Base-by-base conservation (phyloP, 2,888 invertebrate genomes). In the Leuctra nigra region DNA sequence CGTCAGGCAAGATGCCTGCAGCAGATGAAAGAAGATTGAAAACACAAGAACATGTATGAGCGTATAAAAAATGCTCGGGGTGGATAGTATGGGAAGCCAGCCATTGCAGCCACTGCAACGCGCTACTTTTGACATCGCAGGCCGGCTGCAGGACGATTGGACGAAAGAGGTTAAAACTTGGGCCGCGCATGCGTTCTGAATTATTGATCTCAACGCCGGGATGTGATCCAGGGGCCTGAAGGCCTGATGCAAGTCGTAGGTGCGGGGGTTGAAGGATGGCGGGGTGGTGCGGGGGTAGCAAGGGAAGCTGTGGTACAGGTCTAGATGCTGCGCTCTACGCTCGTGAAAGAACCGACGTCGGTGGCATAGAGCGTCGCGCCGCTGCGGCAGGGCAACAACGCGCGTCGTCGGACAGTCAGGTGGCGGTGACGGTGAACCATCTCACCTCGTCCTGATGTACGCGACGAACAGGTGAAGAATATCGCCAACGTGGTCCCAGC, bases 1-100 rank as follows among this genome's bases (percentile, higher is more conserved):
- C 18, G 24, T 22, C 13, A 33, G 22, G 53, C 38, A 38, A 46
- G 46, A 16, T 22, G 39, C 54, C 29, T 24, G 46, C 59, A 53
- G 55, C 55, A 57, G 53, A 54, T 56, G 59, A 56, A 50, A 54
- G 53, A 57, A 60, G 59, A 60, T 60, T 60, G 59, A 60, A 60
- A 60, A 60, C 59, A 60, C 57, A 60, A 56, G 57, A 53, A 57
- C 53, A 55, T 55, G 55, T 55, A 58, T 53, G 46, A 46, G 55
- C 58, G 53, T 55, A 53, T 53, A 53, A 39, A 54, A 46, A 58
- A 35, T 35, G 57, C 53, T 53, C 48, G 38, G 33, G 57, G 57
- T 7, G 58, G 23, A 46, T 16, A 52, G 23, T 7, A 20, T 16
- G 22, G 35, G 44, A n/a, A 39, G 41, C 13, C 18, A 39, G 46